Evolutionary conservation across 2,888 invertebrate species (phyloP).

Genomic region (Drosophila aldrichi): DNA sequence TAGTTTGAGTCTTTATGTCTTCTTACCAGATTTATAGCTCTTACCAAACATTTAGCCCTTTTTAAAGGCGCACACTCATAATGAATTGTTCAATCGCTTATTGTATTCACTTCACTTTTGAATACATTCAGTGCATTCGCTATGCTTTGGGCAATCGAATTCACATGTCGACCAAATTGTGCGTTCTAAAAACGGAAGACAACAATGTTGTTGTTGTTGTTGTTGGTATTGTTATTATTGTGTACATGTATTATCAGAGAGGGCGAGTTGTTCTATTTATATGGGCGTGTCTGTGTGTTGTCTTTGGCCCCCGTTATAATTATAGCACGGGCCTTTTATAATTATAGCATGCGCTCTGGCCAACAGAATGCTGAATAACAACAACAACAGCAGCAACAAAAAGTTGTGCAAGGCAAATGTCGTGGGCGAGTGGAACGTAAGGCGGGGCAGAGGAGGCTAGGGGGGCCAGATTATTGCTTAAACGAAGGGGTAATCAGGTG

Average conservation of each 20-base stretch:
- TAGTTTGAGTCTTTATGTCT: not conserved
- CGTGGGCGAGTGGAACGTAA: slow-evolving; percentile 16
- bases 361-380: slow-evolving; percentile 40
- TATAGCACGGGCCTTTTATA: slow-evolving; percentile 74
- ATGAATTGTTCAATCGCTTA: not conserved
- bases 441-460: too few relatives aligned
- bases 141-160: slow-evolving; percentile 1
- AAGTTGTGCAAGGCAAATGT: slow-evolving; percentile 59
- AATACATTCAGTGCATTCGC: slow-evolving; percentile 2
- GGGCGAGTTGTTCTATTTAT: slow-evolving; percentile 63
- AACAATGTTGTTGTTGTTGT: slow-evolving; percentile 4
- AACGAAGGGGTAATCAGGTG: slow-evolving; percentile 42
- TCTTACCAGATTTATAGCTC: not conserved
- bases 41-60: not conserved
- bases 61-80: not conserved
- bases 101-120: not conserved
- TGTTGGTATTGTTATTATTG: slow-evolving; percentile 8
- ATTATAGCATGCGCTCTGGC: slow-evolving; percentile 64
- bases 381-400: slow-evolving; percentile 15
- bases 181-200: slow-evolving; percentile 1
- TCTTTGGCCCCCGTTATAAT: slow-evolving; percentile 69
- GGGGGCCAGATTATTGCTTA: not conserved
- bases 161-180: slow-evolving; percentile 3
- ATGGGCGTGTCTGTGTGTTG: slow-evolving; percentile 67
- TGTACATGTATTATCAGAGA: slow-evolving; percentile 14